Evolutionary conservation across 2,888 invertebrate species (phyloP), one percentile per base, ranked within the genome.

Genomic region (Brachylomia viminalis): DNA sequence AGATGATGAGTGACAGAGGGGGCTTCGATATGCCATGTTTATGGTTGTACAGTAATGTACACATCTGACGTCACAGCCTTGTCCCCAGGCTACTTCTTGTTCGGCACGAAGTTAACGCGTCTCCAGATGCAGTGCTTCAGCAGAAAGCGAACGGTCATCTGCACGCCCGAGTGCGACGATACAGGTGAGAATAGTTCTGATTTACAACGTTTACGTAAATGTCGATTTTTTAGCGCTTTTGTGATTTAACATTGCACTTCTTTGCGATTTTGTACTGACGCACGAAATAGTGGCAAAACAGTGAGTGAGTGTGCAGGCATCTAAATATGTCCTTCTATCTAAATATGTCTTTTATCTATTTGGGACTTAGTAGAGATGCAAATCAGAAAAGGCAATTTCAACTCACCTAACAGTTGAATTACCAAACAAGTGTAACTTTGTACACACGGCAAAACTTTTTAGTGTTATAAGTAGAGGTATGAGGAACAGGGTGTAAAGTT

Each of bases 151-250:
- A 89, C 92, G 42, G 93, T 96, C 15, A 95, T 95, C 71, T 97
- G 97, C 84, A 96, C 95, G 10, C 96, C 96, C 0, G 97, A 96
- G 81, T 97, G 97, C 73, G 96, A 96, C 79, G 96, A 96, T 74
- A 96, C 95, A 13, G 96, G 96, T 96, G 59, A 83, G 81, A 10
- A 61, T 42, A 47, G 7, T 47, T 23, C 42, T 33, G 27, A 33
- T 49, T 61, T 54, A 6, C 38, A 30, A 15, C 8, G 17, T 15
- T 15, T 27, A 52, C 42, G 15, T 61, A 11, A 13, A 13, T 47
- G 15, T 47, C 1, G 10, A 56, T n/a, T 30, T 5, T 20, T 23
- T 42, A 33, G 20, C 52, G 42, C 80, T 58, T 75, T 61, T 38
- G 11, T 30, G 2, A 65, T 23, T 17, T n/a, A 33, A n/a, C 6